Conservation (phyloP, 2,113 vertebrate species). For the Agapornis roseicollis region DNA sequence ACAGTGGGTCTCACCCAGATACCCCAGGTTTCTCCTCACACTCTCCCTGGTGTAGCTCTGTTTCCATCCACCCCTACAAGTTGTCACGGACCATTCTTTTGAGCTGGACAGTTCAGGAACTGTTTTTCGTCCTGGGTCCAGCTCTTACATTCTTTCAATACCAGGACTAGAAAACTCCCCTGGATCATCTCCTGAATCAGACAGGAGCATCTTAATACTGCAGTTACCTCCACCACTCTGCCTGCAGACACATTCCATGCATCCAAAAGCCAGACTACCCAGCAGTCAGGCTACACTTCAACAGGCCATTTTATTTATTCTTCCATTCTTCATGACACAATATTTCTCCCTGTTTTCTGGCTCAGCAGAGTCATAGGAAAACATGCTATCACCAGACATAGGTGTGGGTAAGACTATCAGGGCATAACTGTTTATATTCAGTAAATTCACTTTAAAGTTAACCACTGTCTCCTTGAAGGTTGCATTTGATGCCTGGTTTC, state of each 20-base stretch:
- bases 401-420: accelerated
- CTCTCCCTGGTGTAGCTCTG: background rate
- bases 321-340: background rate
- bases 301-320: background rate
- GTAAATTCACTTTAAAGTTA: background rate
- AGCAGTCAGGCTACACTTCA: background rate
- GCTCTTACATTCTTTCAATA: background rate
- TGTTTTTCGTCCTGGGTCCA: background rate
- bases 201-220: background rate
- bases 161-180: background rate
- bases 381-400: background rate
- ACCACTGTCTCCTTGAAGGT: accelerated
- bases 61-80: background rate
- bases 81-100: background rate
- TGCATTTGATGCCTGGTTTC: background rate
- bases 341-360: background rate
- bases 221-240: background rate
- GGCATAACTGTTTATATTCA: background rate
- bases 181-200: background rate
- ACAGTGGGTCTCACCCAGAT: background rate
- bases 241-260: background rate
- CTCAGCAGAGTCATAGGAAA: background rate
- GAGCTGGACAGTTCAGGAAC: background rate
- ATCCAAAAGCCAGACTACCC: background rate
- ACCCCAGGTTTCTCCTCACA: background rate